A percentile compares a stretch with the other conserved stretches of the same genome.
Conservation (phyloP, 2,888 invertebrate genomes). For the Chymomyza amoena region DNA sequence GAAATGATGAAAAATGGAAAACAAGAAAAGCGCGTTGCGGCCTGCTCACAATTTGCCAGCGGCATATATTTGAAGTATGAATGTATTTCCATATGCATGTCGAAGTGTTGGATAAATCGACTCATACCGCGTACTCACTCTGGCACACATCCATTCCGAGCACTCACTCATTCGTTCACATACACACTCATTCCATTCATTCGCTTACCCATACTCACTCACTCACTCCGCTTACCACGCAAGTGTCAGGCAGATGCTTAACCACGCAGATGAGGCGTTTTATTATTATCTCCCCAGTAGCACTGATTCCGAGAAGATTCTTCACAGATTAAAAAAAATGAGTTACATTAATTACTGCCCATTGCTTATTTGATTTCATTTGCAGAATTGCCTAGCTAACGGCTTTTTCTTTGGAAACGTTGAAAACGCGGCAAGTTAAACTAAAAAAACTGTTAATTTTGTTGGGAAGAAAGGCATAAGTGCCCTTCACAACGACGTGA, state of each 20-base stretch:
- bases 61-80: slow-evolving; percentile 12
- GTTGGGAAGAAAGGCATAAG: no score
- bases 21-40: slow-evolving; percentile 22
- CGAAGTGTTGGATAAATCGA: slow-evolving; percentile 50
- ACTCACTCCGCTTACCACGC: background rate
- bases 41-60: slow-evolving; percentile 15
- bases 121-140: slow-evolving; percentile 7
- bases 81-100: slow-evolving; percentile 18
- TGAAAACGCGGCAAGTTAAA: no score
- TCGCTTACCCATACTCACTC: no score
- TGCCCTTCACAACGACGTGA: no score
- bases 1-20: slow-evolving; percentile 2
- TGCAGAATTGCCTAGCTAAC: background rate
- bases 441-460: no score
- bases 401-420: background rate
- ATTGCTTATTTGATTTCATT: slow-evolving; percentile 11
- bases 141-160: no score
- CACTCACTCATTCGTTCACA: no score
- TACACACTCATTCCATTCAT: background rate
- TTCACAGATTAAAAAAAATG: background rate
- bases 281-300: slow-evolving; percentile 12
- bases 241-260: background rate
- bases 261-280: slow-evolving; percentile 4
- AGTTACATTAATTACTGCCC: background rate
- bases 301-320: slow-evolving; percentile 18